Base-by-base conservation (phyloP, 2,113 vertebrate genomes). In the Oryzias celebensis region DNA sequence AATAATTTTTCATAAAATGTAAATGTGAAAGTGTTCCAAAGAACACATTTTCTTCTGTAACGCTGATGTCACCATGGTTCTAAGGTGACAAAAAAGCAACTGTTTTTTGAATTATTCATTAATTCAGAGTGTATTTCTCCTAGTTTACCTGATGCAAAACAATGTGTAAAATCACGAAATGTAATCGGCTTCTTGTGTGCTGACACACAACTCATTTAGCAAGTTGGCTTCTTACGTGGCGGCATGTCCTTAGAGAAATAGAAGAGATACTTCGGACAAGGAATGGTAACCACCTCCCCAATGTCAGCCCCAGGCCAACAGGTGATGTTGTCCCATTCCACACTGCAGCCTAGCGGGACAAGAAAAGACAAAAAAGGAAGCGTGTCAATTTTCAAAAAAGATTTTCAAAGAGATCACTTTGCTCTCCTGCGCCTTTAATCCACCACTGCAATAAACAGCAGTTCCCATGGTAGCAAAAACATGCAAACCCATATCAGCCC, bases 321-420 rank as follows among this genome's bases (percentile, higher is more conserved):
- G 0, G 93, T 94, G 68, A 96, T 82, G 65, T 92, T 95, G 77
- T 98, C 95, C 96, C 96, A 98, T 16, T 89, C 92, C 55, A 82
- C 91, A 17, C 70, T 71, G 70, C 96, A 98, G 57, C 94, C 96
- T 98, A 77, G 22, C 2, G 50, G 5, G 45, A 28, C 45, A 13
- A 74, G 13, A 16, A 5, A 45, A 6, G 8, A 36, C 36, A 10
- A 36, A 20, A 55, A 18, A 31, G 42, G 24, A 26, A 0, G 20
- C 12, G 20, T 54, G 2, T 10, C 12, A 10, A 14, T 8, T 3
- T 14, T 53, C n/a, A 52, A 51, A 20, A 26, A 20, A 20, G 20
- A 20, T 20, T 20, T 5, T 15, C 10, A 31, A 22, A 56, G 28
- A 54, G 0, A 26, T 5, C 22, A 14, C 55, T 51, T 52, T 62